Evolutionary conservation across 2,113 vertebrate species (phyloP), one percentile per base, ranked within the genome.

Genomic region (Hippocampus mohnikei): DNA sequence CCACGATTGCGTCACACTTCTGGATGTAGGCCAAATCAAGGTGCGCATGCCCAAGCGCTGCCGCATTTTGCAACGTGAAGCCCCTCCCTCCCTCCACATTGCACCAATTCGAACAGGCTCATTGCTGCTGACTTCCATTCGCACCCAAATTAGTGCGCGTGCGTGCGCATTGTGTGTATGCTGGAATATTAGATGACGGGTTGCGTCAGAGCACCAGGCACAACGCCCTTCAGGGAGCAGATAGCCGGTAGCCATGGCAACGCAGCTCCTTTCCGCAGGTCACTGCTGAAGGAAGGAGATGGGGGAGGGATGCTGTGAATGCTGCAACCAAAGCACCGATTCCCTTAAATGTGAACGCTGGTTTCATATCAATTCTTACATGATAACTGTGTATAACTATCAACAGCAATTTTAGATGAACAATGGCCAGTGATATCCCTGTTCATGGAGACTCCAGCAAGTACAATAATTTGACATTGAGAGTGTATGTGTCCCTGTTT

Each of bases 191-290:
- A 68, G 66, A 88, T 85, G 66, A 69, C 80, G 67, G 20, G 68
- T 74, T 62, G 78, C 75, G 77, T 67, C 74, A 76, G 50, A 79
- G 69, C 42, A 73, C 75, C 42, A 50, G 15, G 44, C 42, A 46
- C 46, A 12, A 67, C 60, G 50, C 13, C 23, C 76, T 67, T 42
- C 69, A 60, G 73, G 37, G 68, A 72, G n/a, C 67, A 76, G 81
- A 80, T 73, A 68, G 70, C 71, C 2, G 44, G 86, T 93, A 71
- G 56, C 85, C 87, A 82, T 90, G 83, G 84, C 80, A 91, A 92
- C 91, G 76, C 70, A 41, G 81, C 79, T 73, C 67, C n/a, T 37
- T 21, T 16, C 60, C 69, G 70, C 62, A 59, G 37, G 73, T 83
- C 70, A 23, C 83, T 77, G 77, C 81, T 85, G 82, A 83, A 37